Base-by-base conservation (phyloP, 92 coral and sea anemone genomes). In the Epizoanthus illoricatus region DNA sequence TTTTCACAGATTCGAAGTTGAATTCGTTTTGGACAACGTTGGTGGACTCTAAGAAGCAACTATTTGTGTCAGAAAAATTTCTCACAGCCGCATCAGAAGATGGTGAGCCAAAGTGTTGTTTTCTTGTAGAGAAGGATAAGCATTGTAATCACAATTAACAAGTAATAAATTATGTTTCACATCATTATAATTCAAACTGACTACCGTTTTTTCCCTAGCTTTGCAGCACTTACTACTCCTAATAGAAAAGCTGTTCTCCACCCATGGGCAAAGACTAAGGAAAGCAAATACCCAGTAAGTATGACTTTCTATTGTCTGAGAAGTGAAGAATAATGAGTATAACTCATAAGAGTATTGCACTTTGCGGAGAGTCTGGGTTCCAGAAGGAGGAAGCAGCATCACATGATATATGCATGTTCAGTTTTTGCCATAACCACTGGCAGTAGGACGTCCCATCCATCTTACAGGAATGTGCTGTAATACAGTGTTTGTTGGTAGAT, bases 11-110 rank as follows among this genome's bases (percentile, higher is more conserved):
- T 74, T 84, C 99, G 80, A 96, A 93, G 86, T 92, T 96, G 42
- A 83, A 69, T 39, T 78, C 92, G 8, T 96, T 93, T 80, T 96
- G 99, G 99, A 75, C 91, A 39, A 74, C 76, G 7, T 64, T 96
- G 54, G 87, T 96, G 74, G 99, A 96, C 74, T n/a, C 87, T 10
- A 96, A 96, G 88, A 96, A 92, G 73, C 92, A 90, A 74, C 71
- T 90, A 47, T 93, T 96, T 88, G 95, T 94, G 68, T 90, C 98
- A 15, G 92, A 89, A 36, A 96, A 93, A 69, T 96, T 89, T 74
- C 83, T 96, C 24, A 67, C 76, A 65, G 45, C 91, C 60, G 97
- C 98, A 2, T 80, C 94, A 15, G 87, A 90, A 17, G 98, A 93
- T 75, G 98, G 98, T 94, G 75, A 70, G 52, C 42, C 63, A 28